These are phyloP conservation scores for Isotomurus palustris DNA, from an alignment of 2,888 invertebrate species.

Conservation along the genomic window DNA sequence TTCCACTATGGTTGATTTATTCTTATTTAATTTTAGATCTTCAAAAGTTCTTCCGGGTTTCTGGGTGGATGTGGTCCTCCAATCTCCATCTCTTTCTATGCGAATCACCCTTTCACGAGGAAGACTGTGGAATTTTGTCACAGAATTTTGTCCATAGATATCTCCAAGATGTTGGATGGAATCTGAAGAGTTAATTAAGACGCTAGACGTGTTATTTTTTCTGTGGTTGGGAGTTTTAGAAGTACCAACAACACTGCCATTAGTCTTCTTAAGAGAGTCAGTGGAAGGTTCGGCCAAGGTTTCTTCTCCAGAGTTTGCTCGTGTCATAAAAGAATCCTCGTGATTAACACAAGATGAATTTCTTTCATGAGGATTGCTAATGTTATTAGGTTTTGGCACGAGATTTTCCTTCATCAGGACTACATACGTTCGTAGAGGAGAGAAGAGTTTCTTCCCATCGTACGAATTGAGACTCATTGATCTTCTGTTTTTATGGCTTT, in stretches of 20 bases:
- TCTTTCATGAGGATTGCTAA: constrained; percentile 6
- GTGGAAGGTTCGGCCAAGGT: background rate
- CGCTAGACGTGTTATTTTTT: constrained; percentile 17
- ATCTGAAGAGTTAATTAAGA: constrained; percentile 21
- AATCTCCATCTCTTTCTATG: constrained; percentile 34
- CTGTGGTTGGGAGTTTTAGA: constrained; percentile 9
- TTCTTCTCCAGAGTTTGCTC: background rate
- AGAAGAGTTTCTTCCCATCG: constrained; percentile 41
- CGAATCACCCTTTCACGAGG: constrained; percentile 35
- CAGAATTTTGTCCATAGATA: background rate
- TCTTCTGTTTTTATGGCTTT: constrained; percentile 31
- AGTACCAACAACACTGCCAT: background rate
- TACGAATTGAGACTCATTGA: constrained; percentile 44
- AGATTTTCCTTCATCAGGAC: constrained; percentile 43
- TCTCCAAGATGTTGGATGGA: background rate
- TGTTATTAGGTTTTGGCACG: constrained; percentile 23
- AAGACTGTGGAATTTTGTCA: constrained; percentile 34
- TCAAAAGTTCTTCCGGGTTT: background rate
- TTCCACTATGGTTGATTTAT: constrained; percentile 6
- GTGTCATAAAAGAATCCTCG: background rate
- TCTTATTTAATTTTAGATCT: background rate
- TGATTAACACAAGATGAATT: no score
- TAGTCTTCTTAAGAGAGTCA: constrained; percentile 9
- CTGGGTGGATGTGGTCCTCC: background rate
- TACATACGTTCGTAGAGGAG: constrained; percentile 42